Conservation (phyloP, 2,113 vertebrate species). For the Leptobrachium leishanense region DNA sequence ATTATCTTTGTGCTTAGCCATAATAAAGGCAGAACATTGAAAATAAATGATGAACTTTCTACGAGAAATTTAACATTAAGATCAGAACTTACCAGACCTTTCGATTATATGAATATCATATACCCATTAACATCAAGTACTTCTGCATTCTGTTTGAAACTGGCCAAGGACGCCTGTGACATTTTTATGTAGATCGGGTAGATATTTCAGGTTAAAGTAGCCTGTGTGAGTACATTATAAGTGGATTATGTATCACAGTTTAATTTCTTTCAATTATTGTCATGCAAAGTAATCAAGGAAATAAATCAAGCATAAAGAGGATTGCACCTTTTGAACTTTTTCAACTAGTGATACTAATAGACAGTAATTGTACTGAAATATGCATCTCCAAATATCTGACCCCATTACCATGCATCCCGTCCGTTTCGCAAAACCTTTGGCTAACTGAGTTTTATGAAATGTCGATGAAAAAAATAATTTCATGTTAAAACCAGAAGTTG, state of each 20-base stretch:
- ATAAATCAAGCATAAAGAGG: constrained; percentile 34
- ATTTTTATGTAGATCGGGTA: constrained; percentile 4
- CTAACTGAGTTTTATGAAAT: constrained; percentile 1
- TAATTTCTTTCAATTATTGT: constrained; percentile 41
- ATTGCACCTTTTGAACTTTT: constrained; percentile 23
- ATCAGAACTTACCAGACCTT: neutral
- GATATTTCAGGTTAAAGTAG: constrained; percentile 18
- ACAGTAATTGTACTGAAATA: constrained; percentile 32
- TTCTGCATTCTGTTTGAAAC: neutral
- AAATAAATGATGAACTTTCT: neutral
- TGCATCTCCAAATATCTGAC: constrained; percentile 11
- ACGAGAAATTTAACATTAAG: neutral
- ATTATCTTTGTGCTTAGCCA: too few species aligned
- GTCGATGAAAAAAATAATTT: neutral
- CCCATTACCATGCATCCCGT: constrained; percentile 11
- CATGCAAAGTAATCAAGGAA: constrained; percentile 36
- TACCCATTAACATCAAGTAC: neutral
- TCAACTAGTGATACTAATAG: constrained; percentile 13
- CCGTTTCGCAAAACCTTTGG: neutral
- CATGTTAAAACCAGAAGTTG: neutral
- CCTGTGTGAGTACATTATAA: neutral
- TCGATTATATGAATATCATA: neutral
- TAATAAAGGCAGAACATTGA: too few species aligned
- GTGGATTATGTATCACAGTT: constrained; percentile 21
- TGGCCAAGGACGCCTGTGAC: neutral